Conservation (phyloP, 2,888 invertebrate species). For the Lepidonotus clava region DNA sequence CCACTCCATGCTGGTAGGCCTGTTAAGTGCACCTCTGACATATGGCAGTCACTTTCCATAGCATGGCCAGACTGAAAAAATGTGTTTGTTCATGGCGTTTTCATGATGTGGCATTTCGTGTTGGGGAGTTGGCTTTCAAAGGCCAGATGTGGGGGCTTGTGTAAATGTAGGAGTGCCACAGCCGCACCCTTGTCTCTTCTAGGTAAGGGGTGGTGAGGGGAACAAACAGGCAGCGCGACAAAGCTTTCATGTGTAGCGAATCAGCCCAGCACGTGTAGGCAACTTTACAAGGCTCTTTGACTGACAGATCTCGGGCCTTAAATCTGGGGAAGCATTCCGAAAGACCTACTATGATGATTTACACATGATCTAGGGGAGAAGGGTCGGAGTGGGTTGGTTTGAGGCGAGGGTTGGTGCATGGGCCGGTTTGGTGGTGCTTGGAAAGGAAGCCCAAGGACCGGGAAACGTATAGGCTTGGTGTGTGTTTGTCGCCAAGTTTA, state of each 20-base stretch:
- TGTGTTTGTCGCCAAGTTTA: constrained; percentile 40
- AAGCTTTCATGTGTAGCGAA: not conserved
- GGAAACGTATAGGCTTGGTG: not conserved
- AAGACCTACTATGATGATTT: not conserved
- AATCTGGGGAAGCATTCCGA: not conserved
- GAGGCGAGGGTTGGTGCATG: too few relatives aligned
- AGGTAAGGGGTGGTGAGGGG: not conserved
- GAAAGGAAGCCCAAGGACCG: too few relatives aligned
- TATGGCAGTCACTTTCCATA: too few relatives aligned
- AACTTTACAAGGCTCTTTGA: not conserved
- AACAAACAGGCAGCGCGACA: not conserved
- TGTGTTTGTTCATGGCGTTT: constrained; percentile 9
- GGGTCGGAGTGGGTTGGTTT: not conserved
- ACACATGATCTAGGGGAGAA: not conserved
- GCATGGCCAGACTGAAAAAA: too few relatives aligned
- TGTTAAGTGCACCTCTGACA: too few relatives aligned
- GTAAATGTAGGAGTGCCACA: not conserved
- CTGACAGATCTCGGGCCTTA: not conserved
- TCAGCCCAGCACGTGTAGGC: not conserved
- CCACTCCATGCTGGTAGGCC: too few relatives aligned
- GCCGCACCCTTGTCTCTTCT: not conserved
- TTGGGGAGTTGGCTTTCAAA: constrained; percentile 33
- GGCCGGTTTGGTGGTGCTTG: too few relatives aligned
- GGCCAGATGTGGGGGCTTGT: constrained; percentile 35
- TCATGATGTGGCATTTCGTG: constrained; percentile 43